These are phyloP conservation scores for Phaedon cochleariae DNA, from an alignment of 2,888 invertebrate species.

Conservation along the genomic window DNA sequence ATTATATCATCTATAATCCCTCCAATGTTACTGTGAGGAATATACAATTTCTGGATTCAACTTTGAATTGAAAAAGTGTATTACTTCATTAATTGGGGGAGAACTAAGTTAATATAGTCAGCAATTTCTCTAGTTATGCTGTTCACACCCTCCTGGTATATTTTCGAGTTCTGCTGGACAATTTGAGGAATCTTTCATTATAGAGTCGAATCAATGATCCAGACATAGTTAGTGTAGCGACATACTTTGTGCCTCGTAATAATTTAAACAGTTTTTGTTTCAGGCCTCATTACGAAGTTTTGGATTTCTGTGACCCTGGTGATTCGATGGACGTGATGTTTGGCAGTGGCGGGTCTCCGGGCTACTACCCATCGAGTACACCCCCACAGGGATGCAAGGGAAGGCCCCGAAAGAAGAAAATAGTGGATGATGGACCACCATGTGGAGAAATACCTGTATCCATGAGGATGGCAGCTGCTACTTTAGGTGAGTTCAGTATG, in stretches of 20 bases:
- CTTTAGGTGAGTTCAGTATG: slow-evolving; percentile 68
- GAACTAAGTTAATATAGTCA: no score
- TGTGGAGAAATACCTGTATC: slow-evolving; percentile 72
- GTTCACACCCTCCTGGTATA: no score
- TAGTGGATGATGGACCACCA: slow-evolving; percentile 65
- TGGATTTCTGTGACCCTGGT: slow-evolving; percentile 69
- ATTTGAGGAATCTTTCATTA: no score
- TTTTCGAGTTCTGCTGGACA: no score
- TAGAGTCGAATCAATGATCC: no score
- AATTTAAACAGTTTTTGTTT: slow-evolving; percentile 38
- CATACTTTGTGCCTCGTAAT: neutral
- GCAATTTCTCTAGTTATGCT: no score
- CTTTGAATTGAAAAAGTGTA: no score
- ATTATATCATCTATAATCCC: no score
- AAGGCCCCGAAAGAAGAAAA: slow-evolving; percentile 80
- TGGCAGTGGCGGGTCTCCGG: slow-evolving; percentile 70
- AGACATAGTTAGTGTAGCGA: no score
- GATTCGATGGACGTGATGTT: slow-evolving; percentile 70
- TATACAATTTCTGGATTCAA: no score
- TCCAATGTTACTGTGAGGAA: no score
- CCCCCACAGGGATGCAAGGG: slow-evolving; percentile 77
- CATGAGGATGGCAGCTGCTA: slow-evolving; percentile 75
- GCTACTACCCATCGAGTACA: slow-evolving; percentile 70
- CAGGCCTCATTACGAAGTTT: slow-evolving; percentile 75
- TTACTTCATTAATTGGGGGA: no score